Conservation (phyloP, 2,888 invertebrate species). For the Schizotus pectinicornis region DNA sequence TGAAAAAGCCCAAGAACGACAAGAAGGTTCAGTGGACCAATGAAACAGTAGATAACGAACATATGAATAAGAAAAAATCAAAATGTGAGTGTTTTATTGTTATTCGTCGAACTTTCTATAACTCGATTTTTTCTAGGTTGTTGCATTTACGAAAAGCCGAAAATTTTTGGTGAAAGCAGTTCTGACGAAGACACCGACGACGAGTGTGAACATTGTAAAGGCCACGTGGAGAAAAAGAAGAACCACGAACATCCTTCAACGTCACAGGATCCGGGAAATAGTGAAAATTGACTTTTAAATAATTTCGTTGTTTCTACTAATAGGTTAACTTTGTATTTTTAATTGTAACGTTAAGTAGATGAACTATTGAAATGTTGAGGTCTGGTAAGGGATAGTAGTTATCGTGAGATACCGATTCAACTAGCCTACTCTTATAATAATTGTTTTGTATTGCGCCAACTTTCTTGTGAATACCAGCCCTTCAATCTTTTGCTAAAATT, state of each 20-base stretch:
- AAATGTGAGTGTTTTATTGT: conserved; percentile 76
- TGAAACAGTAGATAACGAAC: conserved; percentile 93
- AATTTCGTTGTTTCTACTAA: background rate
- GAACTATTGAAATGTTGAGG: too few species aligned
- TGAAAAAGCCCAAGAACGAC: conserved; percentile 71
- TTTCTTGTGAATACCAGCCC: too few species aligned
- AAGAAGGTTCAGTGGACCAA: conserved; percentile 90
- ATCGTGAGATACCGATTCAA: too few species aligned
- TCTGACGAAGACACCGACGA: conserved; percentile 74
- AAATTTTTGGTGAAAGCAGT: conserved; percentile 86
- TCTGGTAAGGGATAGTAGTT: too few species aligned
- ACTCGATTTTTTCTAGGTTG: conserved; percentile 69
- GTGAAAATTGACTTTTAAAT: conserved; percentile 3
- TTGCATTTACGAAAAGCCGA: conserved; percentile 93
- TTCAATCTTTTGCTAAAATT: too few species aligned
- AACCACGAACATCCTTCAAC: conserved; percentile 20
- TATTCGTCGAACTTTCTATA: background rate
- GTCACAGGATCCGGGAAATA: conserved; percentile 4
- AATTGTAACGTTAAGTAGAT: too few species aligned
- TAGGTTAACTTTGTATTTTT: too few species aligned
- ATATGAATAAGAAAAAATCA: conserved; percentile 94
- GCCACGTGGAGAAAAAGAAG: conserved; percentile 73
- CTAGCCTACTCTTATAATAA: too few species aligned
- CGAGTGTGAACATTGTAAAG: conserved; percentile 87
- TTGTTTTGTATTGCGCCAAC: too few species aligned